Evolutionary conservation across 92 coral and sea anemone genomes (phyloP), one percentile per base, ranked within the genome.

Genomic region (Palythoa heliodiscus): DNA sequence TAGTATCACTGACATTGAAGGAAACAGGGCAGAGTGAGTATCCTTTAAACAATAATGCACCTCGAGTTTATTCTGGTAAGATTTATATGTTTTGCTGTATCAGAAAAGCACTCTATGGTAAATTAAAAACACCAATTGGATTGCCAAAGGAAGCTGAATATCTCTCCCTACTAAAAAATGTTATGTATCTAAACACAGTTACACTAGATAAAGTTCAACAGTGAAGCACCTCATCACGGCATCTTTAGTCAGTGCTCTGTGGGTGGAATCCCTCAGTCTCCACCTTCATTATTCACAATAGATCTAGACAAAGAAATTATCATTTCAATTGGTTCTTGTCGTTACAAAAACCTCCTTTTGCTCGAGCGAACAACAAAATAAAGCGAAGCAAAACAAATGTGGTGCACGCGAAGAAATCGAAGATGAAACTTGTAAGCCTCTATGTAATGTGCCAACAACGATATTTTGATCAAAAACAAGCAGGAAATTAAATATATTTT

Each of bases 161-260:
- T 73, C 29, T 43, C 60, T 73, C 77, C 77, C 35, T 19, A 48
- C 40, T 66, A n/a, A 66, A 12, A 69, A 69, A 69, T 69, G 73
- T 69, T 1, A 66, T 66, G 6, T 66, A n/a, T 29, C 35, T 29
- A 29, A 29, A 29, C 35, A 29, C 35, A 29, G 35, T 29, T 29
- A 29, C 35, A 29, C 35, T 29, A 29, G 35, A 29, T 29, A n/a
- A n/a, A 66, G 71, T 66, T 66, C 29, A 20, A 66, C 73, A 68
- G 39, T 73, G 20, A 43, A 73, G 58, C 14, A 57, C 77, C 77
- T 73, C 43, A 29, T 73, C 77, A 73, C 6, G 77, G 77, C 9
- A 73, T 73, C 54, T 43, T 73, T 58, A 73, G 78, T 73, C 78
- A 73, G 58, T 73, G 78, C 78, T 47, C 60, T 73, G 60, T 73